These are phyloP conservation scores for Platyrinchus mystaceus DNA, from an alignment of 2,797 vertebrate species.

Conservation along the genomic window DNA sequence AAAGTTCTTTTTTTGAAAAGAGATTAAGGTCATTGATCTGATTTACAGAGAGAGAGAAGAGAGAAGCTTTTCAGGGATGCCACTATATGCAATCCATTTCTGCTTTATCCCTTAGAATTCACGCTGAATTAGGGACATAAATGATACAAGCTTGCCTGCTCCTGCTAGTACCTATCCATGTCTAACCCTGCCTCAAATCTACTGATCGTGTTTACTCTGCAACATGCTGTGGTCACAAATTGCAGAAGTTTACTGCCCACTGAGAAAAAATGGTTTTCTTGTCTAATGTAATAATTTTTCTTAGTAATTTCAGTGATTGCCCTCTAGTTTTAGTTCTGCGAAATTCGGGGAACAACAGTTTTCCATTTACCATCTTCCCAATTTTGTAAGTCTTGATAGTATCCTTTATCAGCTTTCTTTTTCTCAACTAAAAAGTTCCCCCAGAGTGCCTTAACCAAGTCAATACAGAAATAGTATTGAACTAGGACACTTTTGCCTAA, in stretches of 20 bases:
- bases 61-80: background rate
- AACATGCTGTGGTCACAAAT: background rate
- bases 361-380: background rate
- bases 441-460: background rate
- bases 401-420: background rate
- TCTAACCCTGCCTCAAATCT: background rate
- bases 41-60: background rate
- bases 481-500: background rate
- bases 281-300: background rate
- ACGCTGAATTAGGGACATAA: background rate
- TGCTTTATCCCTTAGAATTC: background rate
- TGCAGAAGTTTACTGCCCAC: background rate
- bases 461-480: background rate
- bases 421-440: background rate
- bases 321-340: background rate
- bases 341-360: background rate
- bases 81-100: background rate
- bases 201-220: background rate
- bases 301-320: background rate
- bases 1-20: background rate
- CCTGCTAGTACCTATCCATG: background rate
- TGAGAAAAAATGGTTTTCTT: background rate
- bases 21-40: background rate
- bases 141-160: rapidly evolving
- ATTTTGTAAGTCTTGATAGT: background rate